Evolutionary conservation across 2,797 vertebrate species (phyloP), one percentile per base, ranked within the genome.

Genomic region (Sciurus vulgaris): DNA sequence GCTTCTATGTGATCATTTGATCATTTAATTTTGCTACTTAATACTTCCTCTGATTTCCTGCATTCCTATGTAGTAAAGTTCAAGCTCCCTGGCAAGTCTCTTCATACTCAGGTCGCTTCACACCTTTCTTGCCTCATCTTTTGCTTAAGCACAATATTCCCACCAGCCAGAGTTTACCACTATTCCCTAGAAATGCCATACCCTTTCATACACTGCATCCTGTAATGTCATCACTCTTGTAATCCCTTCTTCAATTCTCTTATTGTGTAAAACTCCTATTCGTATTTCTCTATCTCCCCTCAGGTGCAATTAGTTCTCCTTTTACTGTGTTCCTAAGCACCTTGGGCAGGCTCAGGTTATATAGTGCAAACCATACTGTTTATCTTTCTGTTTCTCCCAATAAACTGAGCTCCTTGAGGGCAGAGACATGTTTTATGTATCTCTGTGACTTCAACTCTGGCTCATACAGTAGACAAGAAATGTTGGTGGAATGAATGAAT

Each of bases 321-420:
- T 73, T 88, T 94, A 56, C 38, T 65, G 26, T 26, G 72, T 93
- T 84, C 73, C 74, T 47, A 94, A 82, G 59, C 44, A 78, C 59
- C 86, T 83, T 67, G 44, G 79, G 22, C 33, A 96, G 54, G 51
- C 24, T 93, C 76, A n/a, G 70, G 35, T 65, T 82, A 65, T n/a
- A 89, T n/a, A 83, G 44, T 47, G 41, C 85, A 91, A 47, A 83
- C 35, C 49, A 30, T 91, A 59, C 59, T 86, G 74, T 89, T 94
- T 97, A 74, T 7, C 56, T 81, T 28, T 83, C 83, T 88, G 28
- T 81, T 28, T 93, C 54, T 89, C 54, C 44, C 56, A 72, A 44
- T 76, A 86, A 94, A 69, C 54, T 76, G 91, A 97, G 92, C 20
- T 91, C 44, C 56, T 92, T 76, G 54, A 83, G 47, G 87, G n/a